Conservation (phyloP, 1,140 invertebrate genomes). For the Macrocentrus cingulum region DNA sequence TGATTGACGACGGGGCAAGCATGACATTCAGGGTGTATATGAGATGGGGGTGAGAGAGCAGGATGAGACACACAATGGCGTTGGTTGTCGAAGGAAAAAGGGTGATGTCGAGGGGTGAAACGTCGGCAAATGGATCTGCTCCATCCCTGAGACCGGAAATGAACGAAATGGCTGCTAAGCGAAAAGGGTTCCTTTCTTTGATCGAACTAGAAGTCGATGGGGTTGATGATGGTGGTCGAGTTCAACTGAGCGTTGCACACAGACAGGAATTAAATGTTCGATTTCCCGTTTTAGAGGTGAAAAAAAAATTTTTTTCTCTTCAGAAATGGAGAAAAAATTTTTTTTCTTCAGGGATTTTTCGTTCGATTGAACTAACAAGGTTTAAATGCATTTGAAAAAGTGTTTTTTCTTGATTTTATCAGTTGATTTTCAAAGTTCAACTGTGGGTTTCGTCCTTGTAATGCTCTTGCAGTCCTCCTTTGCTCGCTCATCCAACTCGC, state of each 20-base stretch:
- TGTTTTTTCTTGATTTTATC: not conserved
- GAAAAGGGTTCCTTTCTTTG: constrained; percentile 53
- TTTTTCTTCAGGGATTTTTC: too few relatives aligned
- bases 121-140: constrained; percentile 53
- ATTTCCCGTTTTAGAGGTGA: constrained; percentile 24
- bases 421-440: not conserved
- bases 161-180: constrained; percentile 57
- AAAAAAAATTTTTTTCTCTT: not conserved
- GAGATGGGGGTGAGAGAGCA: not conserved
- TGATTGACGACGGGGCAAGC: constrained; percentile 37
- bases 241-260: not conserved
- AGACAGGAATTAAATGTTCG: constrained; percentile 22
- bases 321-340: not conserved
- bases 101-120: constrained; percentile 4
- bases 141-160: constrained; percentile 51
- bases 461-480: too few relatives aligned
- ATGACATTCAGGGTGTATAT: constrained; percentile 4
- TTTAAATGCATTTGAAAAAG: not conserved
- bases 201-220: constrained; percentile 35
- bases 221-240: constrained; percentile 16
- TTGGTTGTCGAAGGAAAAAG: constrained; percentile 33
- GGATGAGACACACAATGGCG: constrained; percentile 44
- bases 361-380: too few relatives aligned
- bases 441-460: not conserved
- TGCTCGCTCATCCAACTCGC: too few relatives aligned